A percentile compares a stretch with the other conserved stretches of the same genome.
phyloP scores from a whole-genome alignment of 2,797 vertebrate species.

The Lacerta agilis region DNA sequence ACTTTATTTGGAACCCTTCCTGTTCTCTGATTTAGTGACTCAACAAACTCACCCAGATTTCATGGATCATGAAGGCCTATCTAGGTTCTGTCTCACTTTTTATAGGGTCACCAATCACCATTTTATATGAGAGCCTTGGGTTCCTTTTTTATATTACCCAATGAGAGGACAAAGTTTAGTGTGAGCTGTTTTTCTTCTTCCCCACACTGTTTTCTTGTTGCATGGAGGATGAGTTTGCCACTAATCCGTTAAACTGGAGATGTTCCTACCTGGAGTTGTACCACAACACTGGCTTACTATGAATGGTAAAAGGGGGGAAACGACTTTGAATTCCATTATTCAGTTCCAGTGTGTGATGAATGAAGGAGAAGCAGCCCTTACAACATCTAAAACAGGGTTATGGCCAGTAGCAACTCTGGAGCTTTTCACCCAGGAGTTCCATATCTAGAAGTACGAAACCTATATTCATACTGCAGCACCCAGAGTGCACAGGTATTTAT shows the following conservation, averaged over 20 bases:
- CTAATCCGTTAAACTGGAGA: background rate
- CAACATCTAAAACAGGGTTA: conserved; percentile 8
- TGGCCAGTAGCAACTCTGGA: background rate
- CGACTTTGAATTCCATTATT: conserved; percentile 4
- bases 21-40: background rate
- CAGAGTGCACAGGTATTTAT: background rate
- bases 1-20: background rate
- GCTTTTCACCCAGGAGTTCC: background rate
- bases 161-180: fast-evolving
- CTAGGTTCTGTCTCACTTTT: conserved; percentile 5
- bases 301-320: background rate
- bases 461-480: background rate
- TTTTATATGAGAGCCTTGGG: background rate
- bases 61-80: background rate
- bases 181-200: background rate
- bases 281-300: background rate
- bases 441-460: background rate
- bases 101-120: background rate
- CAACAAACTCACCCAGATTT: background rate
- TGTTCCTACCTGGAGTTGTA: background rate
- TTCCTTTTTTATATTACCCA: background rate
- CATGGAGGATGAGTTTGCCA: background rate
- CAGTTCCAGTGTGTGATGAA: conserved; percentile 7
- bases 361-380: background rate
- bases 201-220: background rate